Evolutionary conservation across 2,888 invertebrate species (phyloP).

Genomic region (Callimorpha dominula): DNA sequence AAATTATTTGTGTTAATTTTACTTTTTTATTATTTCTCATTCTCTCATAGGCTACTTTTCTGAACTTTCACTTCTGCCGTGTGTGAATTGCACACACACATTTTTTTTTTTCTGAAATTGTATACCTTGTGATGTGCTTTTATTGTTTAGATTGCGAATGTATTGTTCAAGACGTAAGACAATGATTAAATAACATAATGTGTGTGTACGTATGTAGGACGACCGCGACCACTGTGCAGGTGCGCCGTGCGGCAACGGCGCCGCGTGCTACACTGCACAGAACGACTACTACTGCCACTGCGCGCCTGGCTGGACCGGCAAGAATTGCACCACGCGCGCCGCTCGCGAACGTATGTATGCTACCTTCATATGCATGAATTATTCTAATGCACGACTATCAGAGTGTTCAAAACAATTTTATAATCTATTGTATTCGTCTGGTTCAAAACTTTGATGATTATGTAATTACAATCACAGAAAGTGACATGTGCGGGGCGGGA

Average conservation of each 20-base stretch:
- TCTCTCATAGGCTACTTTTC: too few species aligned
- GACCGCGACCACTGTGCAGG: conserved; percentile 96
- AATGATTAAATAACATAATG: not conserved
- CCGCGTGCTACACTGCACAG: conserved; percentile 95
- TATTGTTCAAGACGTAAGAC: not conserved
- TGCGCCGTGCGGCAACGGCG: conserved; percentile 95
- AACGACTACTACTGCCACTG: conserved; percentile 97
- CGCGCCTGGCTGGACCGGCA: conserved; percentile 94
- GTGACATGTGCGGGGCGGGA: conserved; percentile 52
- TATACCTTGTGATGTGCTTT: not conserved
- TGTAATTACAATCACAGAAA: conserved; percentile 20
- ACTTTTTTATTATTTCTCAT: too few species aligned
- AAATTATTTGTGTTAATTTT: too few species aligned
- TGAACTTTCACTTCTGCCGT: too few species aligned
- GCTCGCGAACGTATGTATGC: conserved; percentile 73
- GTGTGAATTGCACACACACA: too few species aligned
- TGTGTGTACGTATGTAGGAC: conserved; percentile 84
- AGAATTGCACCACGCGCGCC: conserved; percentile 91
- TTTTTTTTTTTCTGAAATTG: too few species aligned
- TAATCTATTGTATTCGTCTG: too few species aligned
- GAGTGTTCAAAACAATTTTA: too few species aligned
- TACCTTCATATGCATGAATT: not conserved
- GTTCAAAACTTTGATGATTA: not conserved
- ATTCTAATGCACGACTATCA: not conserved
- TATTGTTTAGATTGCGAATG: not conserved